Conservation (phyloP, 92 coral and sea anemone genomes). For the Parazoanthus atlanticus region DNA sequence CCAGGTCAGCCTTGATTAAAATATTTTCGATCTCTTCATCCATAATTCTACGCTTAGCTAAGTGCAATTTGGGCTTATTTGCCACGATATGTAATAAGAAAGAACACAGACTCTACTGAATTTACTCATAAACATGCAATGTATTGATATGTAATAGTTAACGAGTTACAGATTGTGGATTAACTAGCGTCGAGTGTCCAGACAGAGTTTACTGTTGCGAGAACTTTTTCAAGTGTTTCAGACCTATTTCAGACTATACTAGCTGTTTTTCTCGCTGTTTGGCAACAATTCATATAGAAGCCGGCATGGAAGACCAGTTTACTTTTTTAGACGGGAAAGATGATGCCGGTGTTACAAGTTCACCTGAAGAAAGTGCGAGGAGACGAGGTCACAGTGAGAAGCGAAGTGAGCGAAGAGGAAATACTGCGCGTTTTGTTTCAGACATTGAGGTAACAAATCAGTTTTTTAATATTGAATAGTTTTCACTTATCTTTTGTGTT, state of each 20-base stretch:
- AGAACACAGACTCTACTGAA: not conserved
- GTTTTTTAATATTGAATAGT: no score
- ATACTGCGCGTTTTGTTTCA: constrained; percentile 26
- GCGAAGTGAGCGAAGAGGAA: constrained; percentile 29
- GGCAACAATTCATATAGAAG: not conserved
- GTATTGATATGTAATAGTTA: not conserved
- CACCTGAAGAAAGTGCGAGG: not conserved
- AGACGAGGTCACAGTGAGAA: constrained; percentile 37
- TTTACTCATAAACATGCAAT: not conserved
- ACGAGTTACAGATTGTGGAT: not conserved
- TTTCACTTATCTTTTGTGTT: no score
- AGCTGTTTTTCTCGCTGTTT: not conserved
- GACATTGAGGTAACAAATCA: constrained; percentile 35
- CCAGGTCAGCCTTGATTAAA: constrained; percentile 38
- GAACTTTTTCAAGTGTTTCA: not conserved
- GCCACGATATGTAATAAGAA: no score
- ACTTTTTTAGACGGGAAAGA: not conserved
- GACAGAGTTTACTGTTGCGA: not conserved
- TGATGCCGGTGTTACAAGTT: not conserved
- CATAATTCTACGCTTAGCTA: constrained; percentile 8
- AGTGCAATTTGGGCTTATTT: not conserved
- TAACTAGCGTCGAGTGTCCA: not conserved
- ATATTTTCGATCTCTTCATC: constrained; percentile 15
- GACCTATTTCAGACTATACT: not conserved
- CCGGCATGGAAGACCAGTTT: not conserved